A percentile compares a stretch with the other conserved stretches of the same genome.
These are phyloP conservation scores for Drosophila aldrichi DNA, from an alignment of 2,888 invertebrate species.

Conservation along the genomic window DNA sequence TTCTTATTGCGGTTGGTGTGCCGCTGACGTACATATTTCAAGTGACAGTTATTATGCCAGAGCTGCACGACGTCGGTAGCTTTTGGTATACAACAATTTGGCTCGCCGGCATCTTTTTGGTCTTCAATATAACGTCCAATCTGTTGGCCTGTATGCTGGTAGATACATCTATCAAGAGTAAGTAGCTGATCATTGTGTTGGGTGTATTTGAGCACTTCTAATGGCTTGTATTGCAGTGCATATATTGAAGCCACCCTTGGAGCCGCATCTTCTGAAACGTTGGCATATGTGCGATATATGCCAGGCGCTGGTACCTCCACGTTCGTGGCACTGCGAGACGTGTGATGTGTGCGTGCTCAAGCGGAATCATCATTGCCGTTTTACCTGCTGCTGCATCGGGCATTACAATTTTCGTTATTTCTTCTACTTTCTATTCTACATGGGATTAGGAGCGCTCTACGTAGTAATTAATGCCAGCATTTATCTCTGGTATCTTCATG, in stretches of 20 bases:
- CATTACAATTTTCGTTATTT: slow-evolving; percentile 95
- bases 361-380: slow-evolving; percentile 95
- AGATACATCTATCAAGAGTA: slow-evolving; percentile 90
- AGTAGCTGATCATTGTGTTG: slow-evolving; percentile 46
- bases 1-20: slow-evolving; percentile 76
- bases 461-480: slow-evolving; percentile 89
- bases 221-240: slow-evolving; percentile 59
- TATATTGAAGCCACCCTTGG: slow-evolving; percentile 83
- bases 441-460: slow-evolving; percentile 90
- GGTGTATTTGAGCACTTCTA: neutral
- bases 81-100: slow-evolving; percentile 87
- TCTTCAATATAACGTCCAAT: slow-evolving; percentile 92
- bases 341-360: slow-evolving; percentile 94
- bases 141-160: slow-evolving; percentile 90
- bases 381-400: slow-evolving; percentile 95
- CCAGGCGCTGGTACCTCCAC: slow-evolving; percentile 90
- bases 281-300: slow-evolving; percentile 94
- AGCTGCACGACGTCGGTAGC: slow-evolving; percentile 87
- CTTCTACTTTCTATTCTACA: slow-evolving; percentile 90
- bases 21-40: slow-evolving; percentile 84
- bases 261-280: slow-evolving; percentile 72
- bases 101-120: slow-evolving; percentile 89
- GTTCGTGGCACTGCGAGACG: slow-evolving; percentile 95
- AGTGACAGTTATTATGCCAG: slow-evolving; percentile 90
- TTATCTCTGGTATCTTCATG: slow-evolving; percentile 87